phyloP scores from a whole-genome alignment of 2,113 vertebrate genomes.

The Odontophorus gujanensis region DNA sequence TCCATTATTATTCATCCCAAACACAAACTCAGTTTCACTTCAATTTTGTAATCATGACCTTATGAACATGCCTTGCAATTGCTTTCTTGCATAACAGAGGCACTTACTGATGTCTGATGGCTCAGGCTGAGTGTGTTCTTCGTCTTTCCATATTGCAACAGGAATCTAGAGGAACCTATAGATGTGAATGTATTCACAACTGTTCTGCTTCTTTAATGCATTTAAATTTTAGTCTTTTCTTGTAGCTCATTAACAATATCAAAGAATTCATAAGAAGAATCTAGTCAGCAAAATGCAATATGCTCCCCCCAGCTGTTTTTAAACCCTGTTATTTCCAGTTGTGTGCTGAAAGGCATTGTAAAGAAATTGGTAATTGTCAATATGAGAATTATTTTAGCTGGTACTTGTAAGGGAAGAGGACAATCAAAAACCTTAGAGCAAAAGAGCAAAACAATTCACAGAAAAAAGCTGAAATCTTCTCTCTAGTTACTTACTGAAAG shows the following conservation, averaged over 20 bases:
- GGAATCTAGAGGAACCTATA: neutral
- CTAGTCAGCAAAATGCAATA: neutral
- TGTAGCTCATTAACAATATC: neutral
- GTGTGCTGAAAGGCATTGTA: neutral
- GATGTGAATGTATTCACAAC: neutral
- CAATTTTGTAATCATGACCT: slow-evolving; percentile 14
- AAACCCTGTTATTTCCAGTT: neutral
- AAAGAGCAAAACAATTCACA: slow-evolving; percentile 2
- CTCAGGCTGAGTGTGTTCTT: neutral
- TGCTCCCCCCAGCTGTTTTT: neutral
- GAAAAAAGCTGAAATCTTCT: neutral
- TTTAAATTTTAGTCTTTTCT: neutral
- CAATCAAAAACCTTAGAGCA: neutral
- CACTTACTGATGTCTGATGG: neutral
- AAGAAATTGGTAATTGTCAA: neutral
- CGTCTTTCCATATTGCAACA: neutral
- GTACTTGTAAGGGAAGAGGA: neutral
- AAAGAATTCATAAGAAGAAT: neutral
- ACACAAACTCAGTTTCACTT: slow-evolving; percentile 18
- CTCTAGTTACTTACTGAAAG: slow-evolving; percentile 24
- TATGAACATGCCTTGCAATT: neutral
- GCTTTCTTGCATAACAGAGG: slow-evolving; percentile 37
- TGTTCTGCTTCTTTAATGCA: neutral
- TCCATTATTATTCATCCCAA: neutral
- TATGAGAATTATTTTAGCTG: neutral